Conservation (phyloP, 2,888 invertebrate species). For the Eustalomyia histrio region DNA sequence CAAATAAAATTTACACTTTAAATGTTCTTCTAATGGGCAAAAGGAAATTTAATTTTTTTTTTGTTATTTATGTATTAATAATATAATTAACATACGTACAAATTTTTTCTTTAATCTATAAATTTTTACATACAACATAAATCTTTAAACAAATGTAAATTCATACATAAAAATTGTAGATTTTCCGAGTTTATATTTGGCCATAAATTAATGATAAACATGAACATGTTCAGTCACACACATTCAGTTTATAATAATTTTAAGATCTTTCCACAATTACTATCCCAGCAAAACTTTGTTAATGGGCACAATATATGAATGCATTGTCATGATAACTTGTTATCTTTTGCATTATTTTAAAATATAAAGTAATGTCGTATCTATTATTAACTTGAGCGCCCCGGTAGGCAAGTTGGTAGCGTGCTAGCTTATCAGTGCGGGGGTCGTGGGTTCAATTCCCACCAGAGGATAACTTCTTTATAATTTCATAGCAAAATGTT, state of each 20-base stretch:
- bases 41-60: no score
- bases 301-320: no score
- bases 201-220: slow-evolving; percentile 5
- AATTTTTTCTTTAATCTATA: slow-evolving; percentile 3
- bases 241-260: background rate
- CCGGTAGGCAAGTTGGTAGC: no score
- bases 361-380: no score
- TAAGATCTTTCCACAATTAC: slow-evolving; percentile 4
- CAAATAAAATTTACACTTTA: background rate
- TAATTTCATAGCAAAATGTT: no score
- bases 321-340: no score
- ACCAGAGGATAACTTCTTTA: no score
- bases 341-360: no score
- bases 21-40: background rate
- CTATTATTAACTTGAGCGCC: no score
- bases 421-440: no score
- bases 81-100: background rate
- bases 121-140: slow-evolving; percentile 4
- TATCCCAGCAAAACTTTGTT: background rate
- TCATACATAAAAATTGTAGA: background rate
- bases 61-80: background rate
- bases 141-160: background rate
- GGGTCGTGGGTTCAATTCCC: no score
- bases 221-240: background rate
- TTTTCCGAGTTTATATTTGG: background rate